phyloP scores from a whole-genome alignment of 1,140 invertebrate genomes.

The Arion vulgaris region DNA sequence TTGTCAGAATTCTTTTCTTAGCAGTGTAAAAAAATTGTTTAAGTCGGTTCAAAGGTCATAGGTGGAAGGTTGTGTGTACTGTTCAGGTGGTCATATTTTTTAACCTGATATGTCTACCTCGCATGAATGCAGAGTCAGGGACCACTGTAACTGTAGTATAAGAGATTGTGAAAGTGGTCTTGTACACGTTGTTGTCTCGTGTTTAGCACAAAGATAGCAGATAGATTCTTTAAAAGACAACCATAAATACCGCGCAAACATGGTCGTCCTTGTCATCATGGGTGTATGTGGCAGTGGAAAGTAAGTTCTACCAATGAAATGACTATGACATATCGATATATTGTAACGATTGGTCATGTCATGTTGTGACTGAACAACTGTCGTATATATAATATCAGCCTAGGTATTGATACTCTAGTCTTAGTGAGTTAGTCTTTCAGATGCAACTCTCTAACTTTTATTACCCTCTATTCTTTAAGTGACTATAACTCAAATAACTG shows the following conservation, averaged over 20 bases:
- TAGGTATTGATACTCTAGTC: background rate
- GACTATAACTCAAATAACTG: too few species aligned
- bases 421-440: too few species aligned
- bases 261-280: constrained; percentile 57
- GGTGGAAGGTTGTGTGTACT: background rate
- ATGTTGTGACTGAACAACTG: background rate
- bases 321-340: background rate
- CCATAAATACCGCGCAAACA: constrained; percentile 3
- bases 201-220: background rate
- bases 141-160: too few species aligned
- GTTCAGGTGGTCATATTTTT: too few species aligned
- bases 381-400: background rate
- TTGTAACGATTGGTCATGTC: background rate
- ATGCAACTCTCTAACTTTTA: too few species aligned
- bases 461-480: too few species aligned
- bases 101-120: background rate
- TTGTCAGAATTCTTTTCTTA: background rate
- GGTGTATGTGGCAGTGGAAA: constrained; percentile 67
- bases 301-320: constrained; percentile 40
- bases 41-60: constrained; percentile 6
- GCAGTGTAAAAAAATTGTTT: background rate
- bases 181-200: background rate
- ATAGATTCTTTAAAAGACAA: background rate
- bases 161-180: too few species aligned
- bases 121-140: background rate